Percentiles rank a stretch among this genome's conserved stretches.
Evolutionary conservation across 2,797 vertebrate species (phyloP).

Genomic region (Lepilemur septentrionalis): DNA sequence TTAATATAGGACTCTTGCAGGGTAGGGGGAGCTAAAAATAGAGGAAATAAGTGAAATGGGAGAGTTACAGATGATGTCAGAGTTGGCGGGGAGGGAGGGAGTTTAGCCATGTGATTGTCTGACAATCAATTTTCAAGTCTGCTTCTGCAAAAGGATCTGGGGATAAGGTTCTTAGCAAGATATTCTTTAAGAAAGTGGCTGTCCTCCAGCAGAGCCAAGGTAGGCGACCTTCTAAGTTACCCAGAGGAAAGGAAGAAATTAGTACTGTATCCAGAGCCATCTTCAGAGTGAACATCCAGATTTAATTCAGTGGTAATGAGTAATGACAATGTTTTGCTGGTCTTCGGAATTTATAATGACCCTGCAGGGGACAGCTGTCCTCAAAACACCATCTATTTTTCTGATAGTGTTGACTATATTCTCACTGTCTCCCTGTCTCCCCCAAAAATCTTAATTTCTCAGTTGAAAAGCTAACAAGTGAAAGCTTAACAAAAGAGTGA

Average conservation of each 20-base stretch:
- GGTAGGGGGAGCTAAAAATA: neutral
- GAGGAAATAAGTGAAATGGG: neutral
- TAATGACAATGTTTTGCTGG: neutral
- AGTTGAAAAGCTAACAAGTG: neutral
- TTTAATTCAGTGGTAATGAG: slow-evolving; percentile 12
- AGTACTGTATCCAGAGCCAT: neutral
- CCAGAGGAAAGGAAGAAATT: neutral
- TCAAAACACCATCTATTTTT: slow-evolving; percentile 11
- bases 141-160: neutral
- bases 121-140: neutral
- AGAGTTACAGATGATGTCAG: neutral
- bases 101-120: neutral
- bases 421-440: neutral
- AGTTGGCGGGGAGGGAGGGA: neutral
- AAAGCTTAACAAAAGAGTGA: slow-evolving; percentile 38
- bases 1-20: neutral
- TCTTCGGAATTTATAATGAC: slow-evolving; percentile 26
- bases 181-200: neutral
- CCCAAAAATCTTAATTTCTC: neutral
- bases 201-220: neutral
- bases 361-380: neutral
- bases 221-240: neutral
- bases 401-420: neutral
- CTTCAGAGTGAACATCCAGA: neutral
- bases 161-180: neutral